Evolutionary conservation across 2,797 vertebrate genomes (phyloP).

Genomic region (Acipenser transmontanus): DNA sequence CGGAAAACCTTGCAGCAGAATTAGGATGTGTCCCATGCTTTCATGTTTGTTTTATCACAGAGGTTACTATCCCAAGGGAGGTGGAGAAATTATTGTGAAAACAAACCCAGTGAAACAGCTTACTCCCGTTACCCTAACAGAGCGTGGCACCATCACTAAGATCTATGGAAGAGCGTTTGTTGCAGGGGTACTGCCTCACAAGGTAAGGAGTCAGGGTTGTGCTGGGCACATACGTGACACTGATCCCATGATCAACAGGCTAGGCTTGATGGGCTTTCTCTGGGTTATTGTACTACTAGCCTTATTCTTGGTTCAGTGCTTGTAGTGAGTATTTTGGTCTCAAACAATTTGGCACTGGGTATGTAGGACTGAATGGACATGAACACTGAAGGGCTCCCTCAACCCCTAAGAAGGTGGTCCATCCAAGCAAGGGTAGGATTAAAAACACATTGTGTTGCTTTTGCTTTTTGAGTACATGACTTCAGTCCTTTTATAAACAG

Average conservation of each 20-base stretch:
- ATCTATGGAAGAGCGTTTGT: slow-evolving; percentile 88
- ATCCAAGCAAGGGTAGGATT: too few relatives aligned
- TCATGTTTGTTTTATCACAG: slow-evolving; percentile 43
- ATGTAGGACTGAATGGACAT: too few relatives aligned
- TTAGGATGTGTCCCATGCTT: not conserved
- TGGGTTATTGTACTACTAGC: not conserved
- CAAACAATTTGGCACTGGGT: too few relatives aligned
- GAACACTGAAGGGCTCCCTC: too few relatives aligned
- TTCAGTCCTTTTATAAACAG: too few relatives aligned
- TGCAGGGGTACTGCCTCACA: slow-evolving; percentile 84
- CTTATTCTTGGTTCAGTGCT: not conserved
- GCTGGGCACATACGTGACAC: not conserved
- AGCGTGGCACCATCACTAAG: slow-evolving; percentile 85
- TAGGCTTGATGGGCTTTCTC: not conserved
- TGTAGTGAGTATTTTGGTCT: too few relatives aligned
- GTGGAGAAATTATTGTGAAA: slow-evolving; percentile 78
- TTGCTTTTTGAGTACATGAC: too few relatives aligned
- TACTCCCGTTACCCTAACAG: slow-evolving; percentile 72
- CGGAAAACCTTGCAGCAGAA: not conserved
- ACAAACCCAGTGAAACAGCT: slow-evolving; percentile 83
- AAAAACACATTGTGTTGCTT: too few relatives aligned
- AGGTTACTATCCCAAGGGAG: slow-evolving; percentile 92
- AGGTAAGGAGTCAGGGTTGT: slow-evolving; percentile 56
- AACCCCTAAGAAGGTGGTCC: too few relatives aligned
- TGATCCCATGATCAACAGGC: not conserved